These are phyloP conservation scores for Neosilurus hyrtlii DNA, from an alignment of 2,797 vertebrate genomes.

Conservation along the genomic window DNA sequence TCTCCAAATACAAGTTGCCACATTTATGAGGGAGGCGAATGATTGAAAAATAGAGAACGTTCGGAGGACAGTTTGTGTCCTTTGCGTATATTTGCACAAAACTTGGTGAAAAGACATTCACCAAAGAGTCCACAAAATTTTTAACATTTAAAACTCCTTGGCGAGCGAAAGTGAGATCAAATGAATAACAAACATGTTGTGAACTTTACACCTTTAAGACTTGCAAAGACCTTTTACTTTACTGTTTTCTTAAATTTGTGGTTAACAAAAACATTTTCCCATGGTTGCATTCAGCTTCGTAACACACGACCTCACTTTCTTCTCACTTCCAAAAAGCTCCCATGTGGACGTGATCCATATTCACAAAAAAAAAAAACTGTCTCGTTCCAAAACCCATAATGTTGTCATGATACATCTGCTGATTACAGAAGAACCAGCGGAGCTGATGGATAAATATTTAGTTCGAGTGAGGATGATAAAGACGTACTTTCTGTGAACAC, in stretches of 20 bases:
- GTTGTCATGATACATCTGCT: conserved; percentile 22
- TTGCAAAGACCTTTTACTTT: not conserved
- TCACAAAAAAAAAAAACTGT: not conserved
- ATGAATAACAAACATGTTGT: too few species aligned
- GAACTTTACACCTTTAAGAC: not conserved
- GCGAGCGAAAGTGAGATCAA: too few species aligned
- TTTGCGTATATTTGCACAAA: too few species aligned
- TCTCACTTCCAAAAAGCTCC: not conserved
- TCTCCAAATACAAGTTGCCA: too few species aligned
- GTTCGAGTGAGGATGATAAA: not conserved
- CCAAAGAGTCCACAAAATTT: too few species aligned
- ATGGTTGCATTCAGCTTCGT: not conserved
- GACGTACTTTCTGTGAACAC: not conserved
- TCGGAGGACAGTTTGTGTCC: too few species aligned
- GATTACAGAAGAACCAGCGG: not conserved
- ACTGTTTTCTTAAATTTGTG: not conserved
- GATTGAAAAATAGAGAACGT: too few species aligned
- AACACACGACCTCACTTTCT: not conserved
- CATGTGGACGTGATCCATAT: not conserved
- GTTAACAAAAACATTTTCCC: not conserved
- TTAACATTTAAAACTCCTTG: too few species aligned
- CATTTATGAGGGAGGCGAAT: too few species aligned
- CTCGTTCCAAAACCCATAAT: conserved; percentile 1
- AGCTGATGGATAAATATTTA: conserved; percentile 20
- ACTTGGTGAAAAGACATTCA: too few species aligned